phyloP scores from a whole-genome alignment of 2,113 vertebrate genomes.

The Syngnathus floridae region DNA sequence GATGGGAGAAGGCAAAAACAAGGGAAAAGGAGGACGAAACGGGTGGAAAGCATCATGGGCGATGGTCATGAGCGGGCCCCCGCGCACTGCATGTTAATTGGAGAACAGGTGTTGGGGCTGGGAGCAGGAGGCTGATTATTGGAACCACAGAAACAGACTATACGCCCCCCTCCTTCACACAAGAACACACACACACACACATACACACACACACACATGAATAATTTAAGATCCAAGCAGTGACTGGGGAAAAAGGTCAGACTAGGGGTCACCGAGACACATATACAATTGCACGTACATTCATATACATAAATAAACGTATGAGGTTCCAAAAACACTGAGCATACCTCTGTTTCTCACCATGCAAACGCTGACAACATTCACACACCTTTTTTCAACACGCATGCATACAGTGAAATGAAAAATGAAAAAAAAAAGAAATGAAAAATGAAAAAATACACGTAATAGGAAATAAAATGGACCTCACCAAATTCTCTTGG shows the following conservation, averaged over 20 bases:
- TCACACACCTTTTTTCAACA: conserved; percentile 16
- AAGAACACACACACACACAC: conserved; percentile 29
- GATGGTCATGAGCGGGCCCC: conserved; percentile 52
- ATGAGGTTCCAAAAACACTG: conserved; percentile 12
- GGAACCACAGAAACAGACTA: conserved; percentile 56
- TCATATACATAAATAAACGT: conserved; percentile 58
- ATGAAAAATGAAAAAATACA: conserved; percentile 11
- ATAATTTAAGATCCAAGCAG: conserved; percentile 68
- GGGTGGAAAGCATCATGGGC: conserved; percentile 40
- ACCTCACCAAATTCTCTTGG: conserved; percentile 32
- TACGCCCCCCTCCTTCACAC: conserved; percentile 26
- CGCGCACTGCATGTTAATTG: conserved; percentile 68
- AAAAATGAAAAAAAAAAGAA: background rate
- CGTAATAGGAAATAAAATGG: conserved; percentile 33
- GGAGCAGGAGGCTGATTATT: conserved; percentile 69
- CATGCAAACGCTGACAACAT: conserved; percentile 12
- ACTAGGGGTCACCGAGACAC: conserved; percentile 59
- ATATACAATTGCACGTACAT: conserved; percentile 57
- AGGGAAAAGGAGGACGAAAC: conserved; percentile 21
- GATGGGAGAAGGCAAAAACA: conserved; percentile 15
- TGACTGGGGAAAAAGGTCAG: conserved; percentile 64
- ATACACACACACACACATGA: conserved; percentile 54
- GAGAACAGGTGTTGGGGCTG: conserved; percentile 73
- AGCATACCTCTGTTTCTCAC: conserved; percentile 26
- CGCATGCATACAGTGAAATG: background rate